Base-by-base conservation (phyloP, 2,888 invertebrate species). In the Aricia artaxerxes region DNA sequence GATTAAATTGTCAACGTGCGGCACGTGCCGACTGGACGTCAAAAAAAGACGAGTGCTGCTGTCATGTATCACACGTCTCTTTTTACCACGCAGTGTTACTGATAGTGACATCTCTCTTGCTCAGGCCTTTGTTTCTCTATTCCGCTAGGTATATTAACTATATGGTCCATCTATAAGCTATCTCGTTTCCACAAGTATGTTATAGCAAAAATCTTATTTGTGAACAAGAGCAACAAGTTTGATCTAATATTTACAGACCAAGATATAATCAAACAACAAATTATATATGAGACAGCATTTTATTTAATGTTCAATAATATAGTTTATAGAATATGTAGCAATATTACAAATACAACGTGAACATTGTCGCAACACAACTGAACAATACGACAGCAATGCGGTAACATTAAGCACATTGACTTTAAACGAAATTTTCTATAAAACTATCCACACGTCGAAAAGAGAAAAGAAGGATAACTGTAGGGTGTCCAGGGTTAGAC, bases 311-410 rank as follows among this genome's bases (percentile, higher is more conserved):
- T 92, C 89, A 93, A 93, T 92, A 92, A 90, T 92, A 90, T 89
- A 88, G 86, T 91, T 90, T 89, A 91, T 93, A 94, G 92, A 94
- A 94, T 94, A 94, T 93, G 90, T 87, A 93, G 93, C 93, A 93
- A 89, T 90, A 89, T 92, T 93, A 94, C 91, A 94, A 94, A 94
- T 93, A 94, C 93, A 94, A 94, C 94, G 89, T 90, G 90, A 93
- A 94, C 93, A 90, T 91, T 92, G 91, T 85, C 87, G 94, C 94
- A 94, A 94, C 89, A 88, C 86, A 92, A 90, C 87, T 82, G 93
- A 93, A 93, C 94, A 92, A 79, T 93, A 93, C 93, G 92, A 92
- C 84, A 90, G 89, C 91, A 84, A 88, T 89, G 90, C 91, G 89
- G 73, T 81, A 82, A 90, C 89, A 86, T 86, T 83, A 92, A 94